Evolutionary conservation across 2,113 vertebrate genomes (phyloP), one percentile per base, ranked within the genome.

Genomic region (Pomatostomus ruficeps): DNA sequence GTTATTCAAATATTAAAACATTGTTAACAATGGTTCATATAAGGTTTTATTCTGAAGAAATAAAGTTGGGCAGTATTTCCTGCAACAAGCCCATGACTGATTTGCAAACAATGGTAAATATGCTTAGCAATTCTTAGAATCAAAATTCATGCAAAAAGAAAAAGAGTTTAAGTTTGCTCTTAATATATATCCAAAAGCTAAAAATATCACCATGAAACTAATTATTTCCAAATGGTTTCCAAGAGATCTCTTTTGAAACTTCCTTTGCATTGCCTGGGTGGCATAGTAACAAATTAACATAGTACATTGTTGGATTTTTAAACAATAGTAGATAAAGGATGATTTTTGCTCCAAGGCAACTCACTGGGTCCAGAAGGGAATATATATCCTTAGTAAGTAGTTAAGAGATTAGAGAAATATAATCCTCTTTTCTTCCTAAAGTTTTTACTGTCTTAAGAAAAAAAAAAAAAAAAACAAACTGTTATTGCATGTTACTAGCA

Each of bases 201-300:
- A 94, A 93, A 95, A 86, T 84, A 90, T 72, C 57, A 26, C 29
- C 74, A 89, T 43, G 19, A 78, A 95, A 93, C 16, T 80, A 97
- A 96, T 85, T 85, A 55, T 89, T 96, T 93, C 62, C 78, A 91
- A 97, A 95, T 77, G 84, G 79, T 63, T 91, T 79, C 76, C 88
- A 91, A 91, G 22, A 68, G 26, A 25, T 83, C 79, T 91, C 59
- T 67, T 74, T 83, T 42, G 83, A 80, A 70, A 91, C n/a, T 92
- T 89, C 76, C 81, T 90, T 57, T 79, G 68, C 75, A 43, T 52
- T 94, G 67, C 70, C 70, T 77, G 85, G 82, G 72, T 95, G 45
- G 88, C 88, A 62, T 21, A 94, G 78, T 46, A 94, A 94, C 87
- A 89, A 96, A 91, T 93, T 36, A 94, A 31, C 55, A 82, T 6